Percentiles rank a stretch among this genome's conserved stretches.
Conservation (phyloP, 2,113 vertebrate genomes). For the Aviceda subcristata region DNA sequence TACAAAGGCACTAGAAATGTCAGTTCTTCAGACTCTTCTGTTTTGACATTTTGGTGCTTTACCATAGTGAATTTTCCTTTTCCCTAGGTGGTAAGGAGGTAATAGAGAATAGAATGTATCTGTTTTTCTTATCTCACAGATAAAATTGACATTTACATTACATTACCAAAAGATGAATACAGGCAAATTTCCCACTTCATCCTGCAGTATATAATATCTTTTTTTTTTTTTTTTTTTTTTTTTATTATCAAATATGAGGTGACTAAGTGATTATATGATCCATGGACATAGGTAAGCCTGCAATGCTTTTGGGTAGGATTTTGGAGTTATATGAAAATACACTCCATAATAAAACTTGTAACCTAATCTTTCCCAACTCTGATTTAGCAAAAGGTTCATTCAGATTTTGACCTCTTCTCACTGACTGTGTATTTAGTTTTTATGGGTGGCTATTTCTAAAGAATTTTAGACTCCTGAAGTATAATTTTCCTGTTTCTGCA, state of each 20-base stretch:
- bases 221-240: neutral
- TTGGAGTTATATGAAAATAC: neutral
- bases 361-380: neutral
- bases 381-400: neutral
- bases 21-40: neutral
- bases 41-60: neutral
- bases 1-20: neutral
- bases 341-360: neutral
- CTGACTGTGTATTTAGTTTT: neutral
- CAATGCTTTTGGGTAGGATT: neutral
- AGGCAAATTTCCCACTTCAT: neutral
- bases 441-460: neutral
- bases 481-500: neutral
- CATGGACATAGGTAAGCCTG: neutral
- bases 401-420: neutral
- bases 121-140: neutral
- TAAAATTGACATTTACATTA: neutral
- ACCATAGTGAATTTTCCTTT: neutral
- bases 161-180: neutral
- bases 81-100: neutral
- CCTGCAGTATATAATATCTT: fast-evolving
- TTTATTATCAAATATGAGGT: neutral
- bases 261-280: neutral
- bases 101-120: neutral
- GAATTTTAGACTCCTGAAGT: neutral